Evolutionary conservation across 2,888 invertebrate species (phyloP), one percentile per base, ranked within the genome.

Genomic region (Ptychoptera contaminata): DNA sequence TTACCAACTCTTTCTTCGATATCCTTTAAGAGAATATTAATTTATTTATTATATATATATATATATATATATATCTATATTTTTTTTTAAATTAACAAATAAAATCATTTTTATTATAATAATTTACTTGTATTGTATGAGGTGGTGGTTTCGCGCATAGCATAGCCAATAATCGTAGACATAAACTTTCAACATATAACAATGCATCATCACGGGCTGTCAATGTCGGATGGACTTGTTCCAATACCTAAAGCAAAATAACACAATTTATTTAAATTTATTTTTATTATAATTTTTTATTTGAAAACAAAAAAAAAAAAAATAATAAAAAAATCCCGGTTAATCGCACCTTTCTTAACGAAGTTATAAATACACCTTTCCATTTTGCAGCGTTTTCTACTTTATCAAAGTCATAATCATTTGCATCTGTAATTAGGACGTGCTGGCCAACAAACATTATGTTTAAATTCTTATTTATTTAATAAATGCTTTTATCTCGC

Each of bases 1-100:
- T 82, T 82, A 51, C 82, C 78, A 32, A 96, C 91, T 50, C 91
- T 74, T 56, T 92, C 91, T 61, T 94, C 93, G 54, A 96, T 88
- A 68, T 96, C 96, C 75, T 84, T 68, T 11, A 63, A 23, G 23
- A 23, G 7, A 23, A 23, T 3, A 23, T 23, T 23, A 5, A 5
- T 23, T 15, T 12, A 4, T 41, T 16, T 23, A 12, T n/a, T 30
- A 16, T 14, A n/a, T n/a, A n/a, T n/a, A n/a, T n/a, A n/a, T n/a
- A n/a, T n/a, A n/a, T n/a, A n/a, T n/a, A n/a, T n/a, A n/a, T n/a
- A n/a, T n/a, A n/a, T n/a, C n/a, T n/a, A n/a, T n/a, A n/a, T n/a
- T n/a, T n/a, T n/a, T n/a, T n/a, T 41, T 16, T 14, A 40, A 42
- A 23, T 15, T 5, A 40, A n/a, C 16, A 32, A n/a, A 12, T 23